Conservation (phyloP, 2,888 invertebrate species). For the Hypena proboscidalis region DNA sequence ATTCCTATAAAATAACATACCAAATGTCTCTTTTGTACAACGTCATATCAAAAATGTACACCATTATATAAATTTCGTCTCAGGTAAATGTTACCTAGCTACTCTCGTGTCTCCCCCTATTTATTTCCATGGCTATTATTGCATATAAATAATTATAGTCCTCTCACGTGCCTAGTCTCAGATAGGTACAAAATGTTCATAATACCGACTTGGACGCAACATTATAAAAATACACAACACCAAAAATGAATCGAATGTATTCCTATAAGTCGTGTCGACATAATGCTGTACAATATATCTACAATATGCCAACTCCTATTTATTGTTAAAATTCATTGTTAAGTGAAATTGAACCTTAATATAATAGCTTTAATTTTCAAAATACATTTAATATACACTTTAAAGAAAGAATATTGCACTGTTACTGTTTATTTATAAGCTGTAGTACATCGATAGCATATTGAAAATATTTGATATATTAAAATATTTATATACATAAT, state of each 20-base stretch:
- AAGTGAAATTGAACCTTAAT: constrained; percentile 47
- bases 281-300: constrained; percentile 77
- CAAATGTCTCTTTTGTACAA: constrained; percentile 86
- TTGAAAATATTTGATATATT: constrained; percentile 25
- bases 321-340: constrained; percentile 57
- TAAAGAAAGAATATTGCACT: constrained; percentile 43
- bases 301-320: constrained; percentile 62
- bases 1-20: constrained; percentile 87
- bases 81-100: constrained; percentile 84
- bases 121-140: constrained; percentile 66
- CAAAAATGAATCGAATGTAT: constrained; percentile 31
- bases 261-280: constrained; percentile 39
- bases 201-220: constrained; percentile 49
- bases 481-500: constrained; percentile 2
- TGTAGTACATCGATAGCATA: constrained; percentile 31
- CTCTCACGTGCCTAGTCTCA: constrained; percentile 72
- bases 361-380: constrained; percentile 29
- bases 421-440: constrained; percentile 21
- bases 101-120: constrained; percentile 67
- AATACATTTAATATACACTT: constrained; percentile 32
- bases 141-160: constrained; percentile 77
- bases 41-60: constrained; percentile 86
- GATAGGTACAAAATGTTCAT: constrained; percentile 65
- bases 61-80: constrained; percentile 84
- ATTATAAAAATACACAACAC: constrained; percentile 41